Evolutionary conservation across 2,113 vertebrate genomes (phyloP).

Genomic region (Gallinago jamesoni): DNA sequence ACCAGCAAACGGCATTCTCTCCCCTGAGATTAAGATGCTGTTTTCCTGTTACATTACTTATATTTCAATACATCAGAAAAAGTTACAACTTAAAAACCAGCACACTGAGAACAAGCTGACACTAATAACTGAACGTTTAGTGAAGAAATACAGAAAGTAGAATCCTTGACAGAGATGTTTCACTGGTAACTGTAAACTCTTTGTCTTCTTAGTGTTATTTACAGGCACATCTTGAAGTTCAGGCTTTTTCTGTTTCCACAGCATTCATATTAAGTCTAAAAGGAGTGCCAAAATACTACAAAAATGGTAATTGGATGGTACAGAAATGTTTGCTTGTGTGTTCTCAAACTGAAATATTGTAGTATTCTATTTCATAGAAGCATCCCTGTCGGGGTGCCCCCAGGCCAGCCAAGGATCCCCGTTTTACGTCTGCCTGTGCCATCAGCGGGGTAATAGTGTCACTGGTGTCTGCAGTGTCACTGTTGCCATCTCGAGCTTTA

Average conservation of each 20-base stretch:
- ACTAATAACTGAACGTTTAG: not conserved
- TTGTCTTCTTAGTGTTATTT: not conserved
- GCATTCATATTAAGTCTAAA: not conserved
- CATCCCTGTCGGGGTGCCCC: not conserved
- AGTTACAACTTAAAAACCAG: not conserved
- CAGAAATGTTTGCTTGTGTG: not conserved
- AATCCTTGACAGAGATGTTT: not conserved
- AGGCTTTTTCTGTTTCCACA: not conserved
- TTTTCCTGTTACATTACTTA: not conserved
- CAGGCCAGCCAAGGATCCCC: not conserved
- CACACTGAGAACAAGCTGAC: not conserved
- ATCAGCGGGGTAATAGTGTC: not conserved
- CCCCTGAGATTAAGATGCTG: not conserved
- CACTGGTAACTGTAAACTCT: not conserved
- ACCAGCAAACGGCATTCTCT: not conserved
- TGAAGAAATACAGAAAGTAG: not conserved
- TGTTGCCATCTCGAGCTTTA: not conserved
- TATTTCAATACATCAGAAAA: not conserved
- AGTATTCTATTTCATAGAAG: not conserved
- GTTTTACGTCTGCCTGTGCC: accelerated
- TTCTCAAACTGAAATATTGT: not conserved
- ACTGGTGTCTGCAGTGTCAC: not conserved
- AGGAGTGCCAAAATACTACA: not conserved
- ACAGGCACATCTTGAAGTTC: not conserved
- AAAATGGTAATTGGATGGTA: not conserved